A percentile compares a stretch with the other conserved stretches of the same genome.
Evolutionary conservation across 2,797 vertebrate genomes (phyloP).

Genomic region (Garrulus glandarius): DNA sequence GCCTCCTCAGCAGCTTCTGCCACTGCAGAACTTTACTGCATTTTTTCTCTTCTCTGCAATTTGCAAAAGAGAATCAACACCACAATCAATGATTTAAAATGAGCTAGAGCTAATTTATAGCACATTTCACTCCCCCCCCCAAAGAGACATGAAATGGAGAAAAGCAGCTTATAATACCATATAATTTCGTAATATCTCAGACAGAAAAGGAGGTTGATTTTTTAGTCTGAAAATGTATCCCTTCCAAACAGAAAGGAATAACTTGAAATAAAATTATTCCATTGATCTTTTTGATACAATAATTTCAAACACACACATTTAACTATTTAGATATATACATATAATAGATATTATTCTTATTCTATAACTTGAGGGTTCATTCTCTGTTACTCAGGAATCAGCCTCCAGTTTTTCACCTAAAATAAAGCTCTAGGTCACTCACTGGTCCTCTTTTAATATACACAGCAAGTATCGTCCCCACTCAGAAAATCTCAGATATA

Average conservation of each 20-base stretch:
- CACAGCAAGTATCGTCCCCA: background rate
- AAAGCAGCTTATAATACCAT: background rate
- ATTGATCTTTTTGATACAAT: background rate
- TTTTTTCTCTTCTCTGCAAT: background rate
- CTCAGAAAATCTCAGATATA: background rate
- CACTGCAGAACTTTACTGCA: background rate
- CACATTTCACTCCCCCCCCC: background rate
- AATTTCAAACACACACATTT: background rate
- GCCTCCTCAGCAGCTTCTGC: background rate
- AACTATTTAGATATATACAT: background rate
- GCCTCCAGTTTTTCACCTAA: background rate
- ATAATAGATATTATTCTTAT: background rate
- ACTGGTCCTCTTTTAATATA: background rate
- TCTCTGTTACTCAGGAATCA: background rate
- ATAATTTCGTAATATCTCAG: background rate
- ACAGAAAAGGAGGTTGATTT: background rate
- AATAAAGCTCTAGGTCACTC: background rate
- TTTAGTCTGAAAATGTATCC: background rate
- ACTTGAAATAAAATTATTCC: background rate
- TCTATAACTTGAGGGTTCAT: background rate
- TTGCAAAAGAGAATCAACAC: background rate
- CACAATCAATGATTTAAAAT: background rate
- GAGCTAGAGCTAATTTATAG: background rate
- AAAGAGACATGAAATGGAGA: background rate
- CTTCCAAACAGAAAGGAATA: background rate